These are phyloP conservation scores for Poecile atricapillus DNA, from an alignment of 2,113 vertebrate species.

Conservation along the genomic window DNA sequence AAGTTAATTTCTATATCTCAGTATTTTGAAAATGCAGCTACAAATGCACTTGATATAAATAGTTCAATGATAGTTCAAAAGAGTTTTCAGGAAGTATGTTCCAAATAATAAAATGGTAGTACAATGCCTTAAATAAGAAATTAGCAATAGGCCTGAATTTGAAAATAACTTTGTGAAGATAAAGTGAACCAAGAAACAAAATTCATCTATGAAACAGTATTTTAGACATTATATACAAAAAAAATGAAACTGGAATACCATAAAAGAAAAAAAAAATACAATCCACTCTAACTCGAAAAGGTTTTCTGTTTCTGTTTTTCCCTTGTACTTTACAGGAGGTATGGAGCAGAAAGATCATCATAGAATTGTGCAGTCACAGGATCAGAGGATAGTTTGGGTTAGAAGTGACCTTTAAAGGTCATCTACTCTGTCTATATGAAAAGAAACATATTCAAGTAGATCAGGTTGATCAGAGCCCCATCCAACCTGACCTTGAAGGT, in stretches of 20 bases:
- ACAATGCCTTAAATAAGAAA: not conserved
- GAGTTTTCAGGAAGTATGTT: not conserved
- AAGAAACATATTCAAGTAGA: not conserved
- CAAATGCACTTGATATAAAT: not conserved
- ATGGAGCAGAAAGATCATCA: not conserved
- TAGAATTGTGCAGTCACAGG: not conserved
- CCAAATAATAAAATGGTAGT: not conserved
- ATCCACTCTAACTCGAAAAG: not conserved
- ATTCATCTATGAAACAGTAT: not conserved
- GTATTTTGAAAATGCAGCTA: not conserved
- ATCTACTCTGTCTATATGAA: accelerated
- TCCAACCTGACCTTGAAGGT: not conserved
- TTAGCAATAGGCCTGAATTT: not conserved
- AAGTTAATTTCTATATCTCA: not conserved
- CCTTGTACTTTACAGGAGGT: not conserved
- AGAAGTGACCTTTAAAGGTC: not conserved
- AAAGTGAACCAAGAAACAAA: not conserved
- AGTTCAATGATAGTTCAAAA: not conserved
- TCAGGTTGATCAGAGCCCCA: not conserved
- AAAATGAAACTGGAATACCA: not conserved
- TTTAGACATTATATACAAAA: not conserved
- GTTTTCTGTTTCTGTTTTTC: not conserved
- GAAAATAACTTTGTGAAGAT: not conserved
- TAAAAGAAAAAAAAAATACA: not conserved
- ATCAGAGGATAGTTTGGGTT: not conserved